A percentile compares a stretch with the other conserved stretches of the same genome.
phyloP scores from a whole-genome alignment of 2,888 invertebrate species.

The Clanis bilineata region DNA sequence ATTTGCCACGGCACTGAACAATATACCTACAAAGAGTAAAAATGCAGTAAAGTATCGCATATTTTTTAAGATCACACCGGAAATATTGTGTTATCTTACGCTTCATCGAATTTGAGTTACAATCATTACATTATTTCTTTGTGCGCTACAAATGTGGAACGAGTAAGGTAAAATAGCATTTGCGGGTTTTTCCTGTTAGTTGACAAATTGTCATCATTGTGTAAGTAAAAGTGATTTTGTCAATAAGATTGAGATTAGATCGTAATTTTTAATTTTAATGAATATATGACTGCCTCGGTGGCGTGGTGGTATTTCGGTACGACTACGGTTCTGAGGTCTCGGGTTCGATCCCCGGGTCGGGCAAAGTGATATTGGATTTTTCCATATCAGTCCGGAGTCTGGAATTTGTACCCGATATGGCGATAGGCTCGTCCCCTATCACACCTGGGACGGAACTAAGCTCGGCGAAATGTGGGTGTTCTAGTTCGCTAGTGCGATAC shows the following conservation, averaged over 20 bases:
- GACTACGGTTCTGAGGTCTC: no score
- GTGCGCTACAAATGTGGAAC: background rate
- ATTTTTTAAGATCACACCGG: background rate
- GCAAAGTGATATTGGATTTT: no score
- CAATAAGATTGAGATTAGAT: background rate
- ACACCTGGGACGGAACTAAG: no score
- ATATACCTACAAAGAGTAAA: background rate
- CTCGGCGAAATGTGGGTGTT: no score
- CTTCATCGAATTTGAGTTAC: slow-evolving; percentile 1
- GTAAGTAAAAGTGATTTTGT: slow-evolving; percentile 1
- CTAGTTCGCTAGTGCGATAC: no score
- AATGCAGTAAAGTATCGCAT: background rate
- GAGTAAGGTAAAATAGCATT: background rate
- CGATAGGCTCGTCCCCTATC: no score
- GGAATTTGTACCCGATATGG: no score
- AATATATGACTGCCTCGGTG: no score
- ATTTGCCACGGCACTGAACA: background rate
- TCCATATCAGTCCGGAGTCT: no score
- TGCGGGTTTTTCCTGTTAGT: slow-evolving; percentile 3
- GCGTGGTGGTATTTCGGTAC: no score
- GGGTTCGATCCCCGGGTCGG: no score
- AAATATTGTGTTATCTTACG: background rate
- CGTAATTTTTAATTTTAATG: background rate
- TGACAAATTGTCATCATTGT: no score
- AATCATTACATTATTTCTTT: slow-evolving; percentile 4